phyloP scores from a whole-genome alignment of 2,113 vertebrate species.

The Oceanodroma tethys region DNA sequence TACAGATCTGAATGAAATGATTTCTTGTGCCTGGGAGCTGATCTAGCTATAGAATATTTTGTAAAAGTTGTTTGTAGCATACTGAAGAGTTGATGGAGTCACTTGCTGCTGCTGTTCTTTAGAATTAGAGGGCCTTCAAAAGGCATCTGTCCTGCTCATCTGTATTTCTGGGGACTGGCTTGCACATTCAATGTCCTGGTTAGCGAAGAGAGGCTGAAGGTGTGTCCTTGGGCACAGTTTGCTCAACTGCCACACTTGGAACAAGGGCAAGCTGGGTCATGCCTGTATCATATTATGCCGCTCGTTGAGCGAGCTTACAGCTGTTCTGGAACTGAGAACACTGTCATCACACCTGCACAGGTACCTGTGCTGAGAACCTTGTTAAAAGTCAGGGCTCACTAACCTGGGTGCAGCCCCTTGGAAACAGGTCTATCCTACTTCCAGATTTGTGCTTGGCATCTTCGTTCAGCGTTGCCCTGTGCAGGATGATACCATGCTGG shows the following conservation, averaged over 20 bases:
- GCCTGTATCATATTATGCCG: too few relatives aligned
- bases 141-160: not conserved
- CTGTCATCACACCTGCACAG: not conserved
- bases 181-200: not conserved
- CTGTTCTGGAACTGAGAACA: not conserved
- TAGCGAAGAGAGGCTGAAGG: not conserved
- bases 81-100: not conserved
- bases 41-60: not conserved
- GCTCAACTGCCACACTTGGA: not conserved
- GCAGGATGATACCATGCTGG: not conserved
- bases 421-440: not conserved
- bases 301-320: not conserved
- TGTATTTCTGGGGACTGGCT: not conserved
- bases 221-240: not conserved
- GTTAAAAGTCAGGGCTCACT: not conserved
- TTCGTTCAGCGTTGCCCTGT: not conserved
- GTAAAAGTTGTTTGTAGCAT: fast-evolving
- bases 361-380: not conserved
- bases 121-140: not conserved
- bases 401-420: not conserved
- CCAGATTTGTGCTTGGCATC: not conserved
- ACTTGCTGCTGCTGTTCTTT: not conserved
- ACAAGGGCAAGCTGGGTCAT: not conserved
- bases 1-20: not conserved
- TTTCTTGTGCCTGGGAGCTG: not conserved